Evolutionary conservation across 2,888 invertebrate genomes (phyloP).

Genomic region (Pyrrhopygopsis socrates): DNA sequence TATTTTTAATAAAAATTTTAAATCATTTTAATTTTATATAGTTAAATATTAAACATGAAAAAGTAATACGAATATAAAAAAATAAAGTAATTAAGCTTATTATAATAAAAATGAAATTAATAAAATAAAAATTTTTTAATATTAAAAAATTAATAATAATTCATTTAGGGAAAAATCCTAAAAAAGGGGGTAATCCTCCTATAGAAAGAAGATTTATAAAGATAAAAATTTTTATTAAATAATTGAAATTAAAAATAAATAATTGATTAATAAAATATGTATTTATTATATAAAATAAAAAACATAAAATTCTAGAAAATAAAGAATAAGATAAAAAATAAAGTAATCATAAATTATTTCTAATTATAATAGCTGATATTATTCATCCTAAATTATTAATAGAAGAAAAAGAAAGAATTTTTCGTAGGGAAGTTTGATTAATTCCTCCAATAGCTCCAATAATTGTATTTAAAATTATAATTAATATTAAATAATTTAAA

Average conservation of each 20-base stretch:
- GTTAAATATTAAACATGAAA: conserved; percentile 93
- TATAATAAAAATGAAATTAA: conserved; percentile 93
- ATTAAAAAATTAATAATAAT: conserved; percentile 94
- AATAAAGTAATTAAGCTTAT: conserved; percentile 94
- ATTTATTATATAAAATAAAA: conserved; percentile 93
- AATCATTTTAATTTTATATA: conserved; percentile 93
- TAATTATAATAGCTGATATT: conserved; percentile 92
- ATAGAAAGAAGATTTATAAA: conserved; percentile 95
- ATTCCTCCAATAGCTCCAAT: conserved; percentile 94
- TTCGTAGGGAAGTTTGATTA: conserved; percentile 95
- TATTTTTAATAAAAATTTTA: conserved; percentile 91
- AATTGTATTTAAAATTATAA: conserved; percentile 92
- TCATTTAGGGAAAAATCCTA: conserved; percentile 96
- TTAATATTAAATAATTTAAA: conserved; percentile 91
- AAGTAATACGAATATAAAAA: conserved; percentile 95
- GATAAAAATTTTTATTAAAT: conserved; percentile 93
- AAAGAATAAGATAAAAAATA: conserved; percentile 93
- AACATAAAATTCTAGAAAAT: conserved; percentile 92
- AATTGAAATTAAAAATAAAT: conserved; percentile 91
- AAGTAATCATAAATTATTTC: conserved; percentile 92
- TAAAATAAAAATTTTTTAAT: conserved; percentile 90
- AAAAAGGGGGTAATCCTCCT: conserved; percentile 95
- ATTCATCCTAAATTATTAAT: conserved; percentile 96
- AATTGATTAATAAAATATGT: conserved; percentile 94
- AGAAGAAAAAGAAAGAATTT: conserved; percentile 96